Conservation (phyloP, 2,888 invertebrate genomes). For the Drosophila hawaiiensis region DNA sequence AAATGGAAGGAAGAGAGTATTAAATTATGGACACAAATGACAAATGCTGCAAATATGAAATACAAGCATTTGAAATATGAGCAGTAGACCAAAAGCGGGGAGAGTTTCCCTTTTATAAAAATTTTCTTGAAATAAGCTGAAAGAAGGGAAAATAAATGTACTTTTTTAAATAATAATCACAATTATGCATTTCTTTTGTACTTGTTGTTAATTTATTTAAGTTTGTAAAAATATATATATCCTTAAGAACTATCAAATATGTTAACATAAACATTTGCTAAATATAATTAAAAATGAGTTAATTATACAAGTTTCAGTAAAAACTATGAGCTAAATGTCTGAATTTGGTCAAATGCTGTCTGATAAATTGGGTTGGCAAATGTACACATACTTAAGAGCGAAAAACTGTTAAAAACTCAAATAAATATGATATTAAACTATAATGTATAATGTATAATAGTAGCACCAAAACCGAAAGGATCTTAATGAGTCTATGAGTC, state of each 20-base stretch:
- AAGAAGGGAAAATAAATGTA: background rate
- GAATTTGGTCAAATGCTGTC: conserved; percentile 73
- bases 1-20: conserved; percentile 15
- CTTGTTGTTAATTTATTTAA: conserved; percentile 33
- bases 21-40: conserved; percentile 22
- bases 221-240: conserved; percentile 33
- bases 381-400: conserved; percentile 61
- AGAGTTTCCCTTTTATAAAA: background rate
- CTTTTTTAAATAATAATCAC: background rate
- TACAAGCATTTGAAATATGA: conserved; percentile 27
- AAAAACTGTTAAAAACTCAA: conserved; percentile 31
- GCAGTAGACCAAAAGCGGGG: conserved; percentile 9
- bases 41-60: background rate
- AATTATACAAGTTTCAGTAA: conserved; percentile 39
- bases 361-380: conserved; percentile 50
- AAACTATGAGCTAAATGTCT: conserved; percentile 50
- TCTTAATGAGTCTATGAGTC: conserved; percentile 53
- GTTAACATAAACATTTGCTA: conserved; percentile 60
- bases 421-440: conserved; percentile 57
- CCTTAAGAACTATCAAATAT: conserved; percentile 41
- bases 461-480: conserved; percentile 70
- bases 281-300: conserved; percentile 40
- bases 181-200: conserved; percentile 27
- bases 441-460: conserved; percentile 14
- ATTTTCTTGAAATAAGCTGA: background rate